Percentiles rank a stretch among this genome's conserved stretches.
Conservation (phyloP, 2,888 invertebrate species). For the Drosophila fungiperda region DNA sequence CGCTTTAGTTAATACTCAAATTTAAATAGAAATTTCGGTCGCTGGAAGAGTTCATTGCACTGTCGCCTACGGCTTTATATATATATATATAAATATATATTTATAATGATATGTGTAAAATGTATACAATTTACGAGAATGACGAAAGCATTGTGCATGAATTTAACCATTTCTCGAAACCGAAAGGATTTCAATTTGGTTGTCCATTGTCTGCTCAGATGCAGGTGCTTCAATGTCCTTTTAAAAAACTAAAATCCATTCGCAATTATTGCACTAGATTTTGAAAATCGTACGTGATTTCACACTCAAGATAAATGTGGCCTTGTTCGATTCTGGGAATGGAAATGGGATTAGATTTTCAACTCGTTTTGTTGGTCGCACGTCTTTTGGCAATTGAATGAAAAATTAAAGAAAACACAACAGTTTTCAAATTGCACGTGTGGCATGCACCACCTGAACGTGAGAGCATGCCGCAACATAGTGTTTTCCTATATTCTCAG, state of each 20-base stretch:
- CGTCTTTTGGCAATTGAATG: constrained; percentile 52
- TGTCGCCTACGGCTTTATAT: constrained; percentile 1
- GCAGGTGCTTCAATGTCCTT: constrained; percentile 42
- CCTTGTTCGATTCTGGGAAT: constrained; percentile 58
- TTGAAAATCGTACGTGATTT: constrained; percentile 64
- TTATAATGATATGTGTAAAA: background rate
- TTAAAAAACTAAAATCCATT: background rate
- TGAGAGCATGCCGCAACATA: constrained; percentile 24
- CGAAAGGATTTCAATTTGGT: constrained; percentile 57
- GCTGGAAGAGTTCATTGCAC: constrained; percentile 67
- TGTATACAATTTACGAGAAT: background rate
- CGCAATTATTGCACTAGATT: constrained; percentile 55
- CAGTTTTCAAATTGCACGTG: constrained; percentile 35
- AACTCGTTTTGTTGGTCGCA: constrained; percentile 57
- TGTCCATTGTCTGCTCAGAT: background rate
- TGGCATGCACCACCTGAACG: constrained; percentile 25
- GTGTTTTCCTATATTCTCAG: constrained; percentile 2
- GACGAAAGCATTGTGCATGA: constrained; percentile 8
- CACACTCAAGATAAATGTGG: constrained; percentile 64
- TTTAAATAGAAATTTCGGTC: constrained; percentile 66
- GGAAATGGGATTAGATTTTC: constrained; percentile 48
- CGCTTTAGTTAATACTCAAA: constrained; percentile 59
- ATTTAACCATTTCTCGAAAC: constrained; percentile 31
- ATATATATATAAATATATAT: background rate
- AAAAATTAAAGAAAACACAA: constrained; percentile 12